phyloP scores from a whole-genome alignment of 2,888 invertebrate genomes.

The Lasioglossum malachurum region DNA sequence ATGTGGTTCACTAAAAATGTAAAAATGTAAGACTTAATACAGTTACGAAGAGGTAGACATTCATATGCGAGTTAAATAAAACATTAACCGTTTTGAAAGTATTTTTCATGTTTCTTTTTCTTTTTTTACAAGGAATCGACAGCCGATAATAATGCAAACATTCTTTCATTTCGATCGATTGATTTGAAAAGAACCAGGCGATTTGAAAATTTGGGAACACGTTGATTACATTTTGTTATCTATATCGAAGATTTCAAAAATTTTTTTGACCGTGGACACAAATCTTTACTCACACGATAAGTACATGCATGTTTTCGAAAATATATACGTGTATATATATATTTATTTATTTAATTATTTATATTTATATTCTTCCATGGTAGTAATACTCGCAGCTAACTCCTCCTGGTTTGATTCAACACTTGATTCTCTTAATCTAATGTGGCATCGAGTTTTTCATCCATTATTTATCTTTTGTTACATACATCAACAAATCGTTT shows the following conservation, averaged over 20 bases:
- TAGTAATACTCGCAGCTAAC: slow-evolving; percentile 66
- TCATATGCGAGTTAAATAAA: slow-evolving; percentile 78
- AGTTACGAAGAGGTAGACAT: slow-evolving; percentile 82
- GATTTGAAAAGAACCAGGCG: slow-evolving; percentile 71
- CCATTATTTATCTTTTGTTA: slow-evolving; percentile 38
- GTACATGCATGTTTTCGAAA: slow-evolving; percentile 64
- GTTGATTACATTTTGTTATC: slow-evolving; percentile 62
- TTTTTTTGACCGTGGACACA: slow-evolving; percentile 63
- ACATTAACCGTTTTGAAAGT: slow-evolving; percentile 60
- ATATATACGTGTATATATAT: slow-evolving; percentile 52
- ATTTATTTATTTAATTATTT: slow-evolving; percentile 40
- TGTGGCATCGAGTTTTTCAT: slow-evolving; percentile 61
- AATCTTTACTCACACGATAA: slow-evolving; percentile 73
- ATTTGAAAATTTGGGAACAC: slow-evolving; percentile 81
- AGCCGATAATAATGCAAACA: slow-evolving; percentile 45
- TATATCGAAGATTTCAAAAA: slow-evolving; percentile 60
- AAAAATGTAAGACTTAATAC: slow-evolving; percentile 84
- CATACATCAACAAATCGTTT: slow-evolving; percentile 63
- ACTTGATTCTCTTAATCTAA: slow-evolving; percentile 70
- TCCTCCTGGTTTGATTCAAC: slow-evolving; percentile 69
- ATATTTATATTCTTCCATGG: slow-evolving; percentile 50
- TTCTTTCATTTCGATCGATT: slow-evolving; percentile 50
- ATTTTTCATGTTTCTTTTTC: slow-evolving; percentile 7
- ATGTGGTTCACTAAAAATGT: slow-evolving; percentile 84
- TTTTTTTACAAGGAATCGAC: slow-evolving; percentile 23